Evolutionary conservation across 1,140 invertebrate species (phyloP).

Genomic region (Kradibia gibbosae): DNA sequence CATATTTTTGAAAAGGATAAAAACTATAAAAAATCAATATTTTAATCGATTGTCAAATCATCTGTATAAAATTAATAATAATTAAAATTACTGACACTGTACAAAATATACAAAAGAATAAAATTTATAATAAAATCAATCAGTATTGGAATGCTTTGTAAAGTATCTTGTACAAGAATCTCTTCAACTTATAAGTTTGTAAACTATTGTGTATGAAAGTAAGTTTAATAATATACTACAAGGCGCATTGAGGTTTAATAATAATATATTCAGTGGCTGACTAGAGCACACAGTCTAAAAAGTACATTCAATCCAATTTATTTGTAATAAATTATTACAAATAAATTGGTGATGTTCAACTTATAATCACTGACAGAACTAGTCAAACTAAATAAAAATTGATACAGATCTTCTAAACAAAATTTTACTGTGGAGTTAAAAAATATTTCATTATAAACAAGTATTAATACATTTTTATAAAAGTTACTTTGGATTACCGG

Average conservation of each 20-base stretch:
- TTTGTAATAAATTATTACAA: conserved; percentile 44
- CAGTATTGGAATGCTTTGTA: conserved; percentile 13
- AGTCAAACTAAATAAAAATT: conserved; percentile 28
- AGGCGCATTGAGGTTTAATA: conserved; percentile 51
- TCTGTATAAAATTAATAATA: not conserved
- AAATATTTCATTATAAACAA: conserved; percentile 37
- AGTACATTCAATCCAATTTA: conserved; percentile 52
- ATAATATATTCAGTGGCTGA: conserved; percentile 60
- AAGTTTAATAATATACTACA: conserved; percentile 44
- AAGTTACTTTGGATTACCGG: conserved; percentile 27
- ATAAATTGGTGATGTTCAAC: conserved; percentile 16
- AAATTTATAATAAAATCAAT: not conserved
- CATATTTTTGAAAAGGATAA: not conserved
- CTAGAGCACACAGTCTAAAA: conserved; percentile 66
- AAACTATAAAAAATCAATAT: not conserved
- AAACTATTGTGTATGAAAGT: conserved; percentile 24
- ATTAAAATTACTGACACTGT: not conserved
- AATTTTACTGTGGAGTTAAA: conserved; percentile 38
- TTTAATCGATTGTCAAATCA: not conserved
- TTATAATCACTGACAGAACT: conserved; percentile 10
- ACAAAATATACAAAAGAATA: not conserved
- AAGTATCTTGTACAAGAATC: not conserved
- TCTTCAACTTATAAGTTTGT: not conserved
- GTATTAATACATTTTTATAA: conserved; percentile 17
- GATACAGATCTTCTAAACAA: conserved; percentile 30